Evolutionary conservation across 2,888 invertebrate genomes (phyloP).

Genomic region (Hyalella azteca): DNA sequence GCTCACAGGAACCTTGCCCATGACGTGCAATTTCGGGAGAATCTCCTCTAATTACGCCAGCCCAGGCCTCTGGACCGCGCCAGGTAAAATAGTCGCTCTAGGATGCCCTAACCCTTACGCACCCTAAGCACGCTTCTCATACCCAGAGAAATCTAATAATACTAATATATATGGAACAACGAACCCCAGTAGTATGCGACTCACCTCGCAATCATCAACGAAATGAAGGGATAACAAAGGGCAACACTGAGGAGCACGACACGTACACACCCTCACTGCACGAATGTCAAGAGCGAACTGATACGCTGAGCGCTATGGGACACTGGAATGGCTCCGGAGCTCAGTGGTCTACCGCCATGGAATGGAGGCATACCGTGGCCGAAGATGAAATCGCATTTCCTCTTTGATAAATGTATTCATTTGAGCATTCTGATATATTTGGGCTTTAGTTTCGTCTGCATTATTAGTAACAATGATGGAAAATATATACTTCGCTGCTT

Average conservation of each 20-base stretch:
- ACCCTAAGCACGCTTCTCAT: neutral
- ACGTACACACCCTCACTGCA: neutral
- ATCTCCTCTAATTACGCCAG: constrained; percentile 7
- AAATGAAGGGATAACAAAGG: neutral
- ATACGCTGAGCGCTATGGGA: constrained; percentile 8
- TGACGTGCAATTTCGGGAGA: constrained; percentile 27
- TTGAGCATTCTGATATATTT: no score
- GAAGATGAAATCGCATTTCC: no score
- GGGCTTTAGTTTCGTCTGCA: no score
- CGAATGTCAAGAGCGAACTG: neutral
- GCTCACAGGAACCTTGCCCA: neutral
- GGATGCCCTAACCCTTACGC: neutral
- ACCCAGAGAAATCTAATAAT: neutral
- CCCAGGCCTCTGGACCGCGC: neutral
- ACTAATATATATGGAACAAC: neutral
- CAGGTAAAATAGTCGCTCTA: neutral
- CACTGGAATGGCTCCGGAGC: neutral
- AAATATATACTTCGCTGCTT: no score
- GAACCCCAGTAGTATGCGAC: neutral
- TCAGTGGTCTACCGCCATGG: constrained; percentile 12
- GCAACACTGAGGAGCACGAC: neutral
- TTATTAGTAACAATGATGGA: no score
- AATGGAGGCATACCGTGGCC: neutral
- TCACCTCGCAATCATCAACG: neutral
- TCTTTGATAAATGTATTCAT: no score